Evolutionary conservation across 2,797 vertebrate species (phyloP).

Genomic region (Leptatherina wallacei): DNA sequence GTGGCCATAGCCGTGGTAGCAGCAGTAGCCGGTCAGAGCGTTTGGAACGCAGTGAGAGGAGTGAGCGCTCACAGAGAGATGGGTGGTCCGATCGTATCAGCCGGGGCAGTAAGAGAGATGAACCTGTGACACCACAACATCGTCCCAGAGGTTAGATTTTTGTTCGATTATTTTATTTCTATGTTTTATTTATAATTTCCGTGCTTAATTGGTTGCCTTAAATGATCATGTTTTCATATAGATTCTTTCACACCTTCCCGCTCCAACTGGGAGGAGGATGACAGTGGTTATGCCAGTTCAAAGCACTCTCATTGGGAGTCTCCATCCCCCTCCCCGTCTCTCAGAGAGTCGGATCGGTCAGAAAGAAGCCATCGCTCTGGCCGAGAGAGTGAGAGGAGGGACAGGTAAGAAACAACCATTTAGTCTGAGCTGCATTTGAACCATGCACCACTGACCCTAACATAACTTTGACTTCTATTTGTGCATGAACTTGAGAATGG

Average conservation of each 20-base stretch:
- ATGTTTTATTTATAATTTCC: not conserved
- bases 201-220: not conserved
- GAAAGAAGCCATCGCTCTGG: slow-evolving; percentile 84
- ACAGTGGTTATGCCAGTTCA: slow-evolving; percentile 84
- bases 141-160: slow-evolving; percentile 88
- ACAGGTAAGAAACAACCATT: slow-evolving; percentile 71
- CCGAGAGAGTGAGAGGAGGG: slow-evolving; percentile 89
- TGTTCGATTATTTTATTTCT: not conserved
- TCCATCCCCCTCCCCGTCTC: slow-evolving; percentile 90
- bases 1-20: slow-evolving; percentile 74
- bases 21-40: slow-evolving; percentile 83
- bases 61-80: slow-evolving; percentile 84
- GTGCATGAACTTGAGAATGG: not conserved
- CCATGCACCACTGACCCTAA: not conserved
- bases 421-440: not conserved
- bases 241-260: slow-evolving; percentile 93
- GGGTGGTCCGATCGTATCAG: slow-evolving; percentile 88
- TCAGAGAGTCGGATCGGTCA: slow-evolving; percentile 86
- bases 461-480: not conserved
- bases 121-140: slow-evolving; percentile 89
- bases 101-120: slow-evolving; percentile 84
- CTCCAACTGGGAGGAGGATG: slow-evolving; percentile 98
- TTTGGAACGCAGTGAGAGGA: slow-evolving; percentile 74
- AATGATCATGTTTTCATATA: slow-evolving; percentile 54
- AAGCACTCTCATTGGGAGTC: slow-evolving; percentile 96